Evolutionary conservation across 2,113 vertebrate species (phyloP), one percentile per base, ranked within the genome.

Genomic region (Callaeas wilsoni): DNA sequence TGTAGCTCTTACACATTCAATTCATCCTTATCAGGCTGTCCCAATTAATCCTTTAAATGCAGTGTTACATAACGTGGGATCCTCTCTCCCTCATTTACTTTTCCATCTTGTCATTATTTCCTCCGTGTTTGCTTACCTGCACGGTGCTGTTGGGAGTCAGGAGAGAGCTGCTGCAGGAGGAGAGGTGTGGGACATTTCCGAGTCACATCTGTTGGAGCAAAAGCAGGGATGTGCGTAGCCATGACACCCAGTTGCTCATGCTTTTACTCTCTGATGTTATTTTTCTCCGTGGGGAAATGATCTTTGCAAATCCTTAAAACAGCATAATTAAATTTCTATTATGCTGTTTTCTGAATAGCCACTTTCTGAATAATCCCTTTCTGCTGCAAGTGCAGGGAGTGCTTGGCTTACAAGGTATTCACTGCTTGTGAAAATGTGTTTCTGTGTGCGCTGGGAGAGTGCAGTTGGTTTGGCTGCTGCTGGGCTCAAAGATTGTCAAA

Each of bases 31-130:
- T 93, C 95, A 97, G 82, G 35, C 94, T 94, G 93, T 88, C 94
- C 96, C 96, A 95, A 96, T 96, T 96, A 96, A 94, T 96, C 85
- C 91, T 93, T 82, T 93, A 94, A 93, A 93, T 84, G 65, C 68
- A 76, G 6, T 42, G 73, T 96, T 97, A 96, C 49, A 73, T 94
- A 97, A 95, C 0, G 2, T 62, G 83, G 74, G 79, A 87, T 92
- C 65, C 59, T 95, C 88, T 86, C 87, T 96, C 93, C 27, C 73
- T 90, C 84, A 44, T 93, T 95, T 93, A 73, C 76, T 95, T 95
- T 95, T 90, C 76, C 79, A 69, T 84, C 71, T 84, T 91, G 79
- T 70, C 82, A 62, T 84, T 86, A 12, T 79, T 92, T 82, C 76
- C 68, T 56, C 37, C 0, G 4, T n/a, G n/a, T 85, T 95, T 77